Evolutionary conservation across 2,113 vertebrate species (phyloP).

Genomic region (Nematolebias whitei): DNA sequence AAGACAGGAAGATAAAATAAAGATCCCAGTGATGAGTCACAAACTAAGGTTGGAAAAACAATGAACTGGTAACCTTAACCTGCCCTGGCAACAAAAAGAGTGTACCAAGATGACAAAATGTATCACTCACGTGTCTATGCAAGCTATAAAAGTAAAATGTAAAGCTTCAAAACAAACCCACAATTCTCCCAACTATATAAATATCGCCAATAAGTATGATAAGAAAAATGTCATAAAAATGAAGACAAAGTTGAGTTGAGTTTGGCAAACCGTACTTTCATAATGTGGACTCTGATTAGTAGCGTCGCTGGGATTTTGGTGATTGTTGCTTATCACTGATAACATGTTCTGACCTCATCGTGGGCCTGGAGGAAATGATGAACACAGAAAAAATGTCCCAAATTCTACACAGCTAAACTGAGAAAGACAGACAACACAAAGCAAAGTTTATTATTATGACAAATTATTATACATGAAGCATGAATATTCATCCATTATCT

Average conservation of each 20-base stretch:
- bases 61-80: conserved; percentile 24
- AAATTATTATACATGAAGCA: too few species aligned
- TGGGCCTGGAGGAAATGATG: conserved; percentile 16
- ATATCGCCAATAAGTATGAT: neutral
- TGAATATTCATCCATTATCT: too few species aligned
- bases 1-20: conserved; percentile 35
- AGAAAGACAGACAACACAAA: too few species aligned
- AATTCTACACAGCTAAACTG: neutral
- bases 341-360: conserved; percentile 42
- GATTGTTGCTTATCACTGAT: conserved; percentile 27
- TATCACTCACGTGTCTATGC: conserved; percentile 33
- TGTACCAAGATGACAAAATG: conserved; percentile 9
- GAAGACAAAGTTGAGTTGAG: too few species aligned
- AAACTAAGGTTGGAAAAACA: conserved; percentile 4
- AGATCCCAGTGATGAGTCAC: conserved; percentile 43
- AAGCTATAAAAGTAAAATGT: conserved; percentile 36
- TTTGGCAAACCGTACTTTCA: conserved; percentile 21
- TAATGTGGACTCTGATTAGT: conserved; percentile 2
- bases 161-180: conserved; percentile 18
- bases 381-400: neutral
- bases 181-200: conserved; percentile 11
- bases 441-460: too few species aligned
- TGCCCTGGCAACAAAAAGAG: conserved; percentile 25
- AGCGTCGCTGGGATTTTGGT: neutral
- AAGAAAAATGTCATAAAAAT: conserved; percentile 28